Conservation (phyloP, 2,888 invertebrate genomes). For the Dermolepida albohirtum region DNA sequence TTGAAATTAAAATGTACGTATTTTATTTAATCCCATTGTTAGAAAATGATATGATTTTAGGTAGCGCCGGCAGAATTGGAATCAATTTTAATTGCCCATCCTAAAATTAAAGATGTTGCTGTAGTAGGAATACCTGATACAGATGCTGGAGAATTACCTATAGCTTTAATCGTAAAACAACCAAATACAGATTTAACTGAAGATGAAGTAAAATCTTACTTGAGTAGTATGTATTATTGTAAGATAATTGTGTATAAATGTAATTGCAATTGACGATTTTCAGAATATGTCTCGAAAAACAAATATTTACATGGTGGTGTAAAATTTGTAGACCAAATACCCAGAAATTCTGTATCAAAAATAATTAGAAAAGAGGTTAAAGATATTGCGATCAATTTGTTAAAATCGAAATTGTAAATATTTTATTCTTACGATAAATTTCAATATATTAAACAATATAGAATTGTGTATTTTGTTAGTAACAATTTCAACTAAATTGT, state of each 20-base stretch:
- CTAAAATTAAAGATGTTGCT: constrained; percentile 80
- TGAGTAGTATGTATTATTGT: constrained; percentile 63
- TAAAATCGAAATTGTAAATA: constrained; percentile 30
- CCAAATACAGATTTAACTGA: constrained; percentile 67
- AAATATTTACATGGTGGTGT: constrained; percentile 79
- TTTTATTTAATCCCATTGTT: neutral
- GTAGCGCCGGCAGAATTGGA: constrained; percentile 88
- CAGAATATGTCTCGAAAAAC: constrained; percentile 70
- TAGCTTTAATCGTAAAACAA: constrained; percentile 80
- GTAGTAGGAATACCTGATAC: constrained; percentile 84
- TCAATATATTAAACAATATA: too few species aligned
- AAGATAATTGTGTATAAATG: neutral
- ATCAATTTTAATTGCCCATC: constrained; percentile 77
- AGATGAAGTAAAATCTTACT: constrained; percentile 59
- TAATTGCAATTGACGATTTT: neutral
- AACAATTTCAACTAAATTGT: too few species aligned
- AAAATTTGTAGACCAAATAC: constrained; percentile 65
- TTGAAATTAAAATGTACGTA: neutral
- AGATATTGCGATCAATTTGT: neutral
- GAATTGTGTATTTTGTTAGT: too few species aligned
- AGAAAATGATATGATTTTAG: constrained; percentile 16
- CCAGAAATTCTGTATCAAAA: constrained; percentile 66
- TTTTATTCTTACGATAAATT: neutral
- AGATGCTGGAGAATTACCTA: constrained; percentile 79
- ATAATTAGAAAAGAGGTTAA: constrained; percentile 62